These are phyloP conservation scores for Cyanoderma ruficeps DNA, from an alignment of 2,113 vertebrate species.

Conservation along the genomic window DNA sequence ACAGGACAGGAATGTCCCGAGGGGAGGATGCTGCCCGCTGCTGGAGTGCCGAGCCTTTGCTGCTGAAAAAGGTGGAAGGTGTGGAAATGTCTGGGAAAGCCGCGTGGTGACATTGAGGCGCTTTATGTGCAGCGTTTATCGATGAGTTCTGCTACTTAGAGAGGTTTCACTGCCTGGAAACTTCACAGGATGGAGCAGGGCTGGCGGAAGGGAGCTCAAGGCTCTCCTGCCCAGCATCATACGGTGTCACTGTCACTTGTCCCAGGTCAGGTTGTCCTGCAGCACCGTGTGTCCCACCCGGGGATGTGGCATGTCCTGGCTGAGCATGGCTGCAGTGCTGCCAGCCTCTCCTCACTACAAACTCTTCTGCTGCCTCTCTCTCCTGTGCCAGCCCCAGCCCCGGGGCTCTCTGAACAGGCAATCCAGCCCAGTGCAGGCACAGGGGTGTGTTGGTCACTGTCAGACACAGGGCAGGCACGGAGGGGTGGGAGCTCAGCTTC, in stretches of 20 bases:
- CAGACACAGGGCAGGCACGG: accelerated
- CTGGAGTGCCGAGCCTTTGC: not conserved
- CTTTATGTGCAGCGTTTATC: not conserved
- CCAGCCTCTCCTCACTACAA: not conserved
- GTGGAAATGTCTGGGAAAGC: not conserved
- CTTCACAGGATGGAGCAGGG: not conserved
- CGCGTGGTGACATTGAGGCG: not conserved
- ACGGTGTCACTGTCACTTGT: accelerated
- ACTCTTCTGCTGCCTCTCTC: not conserved
- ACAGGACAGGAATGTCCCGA: accelerated
- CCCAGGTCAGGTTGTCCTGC: not conserved
- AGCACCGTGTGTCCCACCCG: not conserved
- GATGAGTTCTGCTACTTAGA: not conserved
- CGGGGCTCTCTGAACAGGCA: accelerated
- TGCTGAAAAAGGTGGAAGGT: not conserved
- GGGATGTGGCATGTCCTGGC: too few species aligned
- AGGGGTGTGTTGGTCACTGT: not conserved
- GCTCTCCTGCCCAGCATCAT: not conserved
- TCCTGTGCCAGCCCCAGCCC: not conserved
- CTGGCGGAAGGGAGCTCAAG: not conserved
- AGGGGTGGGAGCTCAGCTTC: not conserved
- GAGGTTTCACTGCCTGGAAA: not conserved
- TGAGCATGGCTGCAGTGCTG: not conserved
- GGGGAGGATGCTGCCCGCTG: not conserved
- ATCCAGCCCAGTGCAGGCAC: not conserved